These are phyloP conservation scores for Mus caroli DNA, from an alignment of 2,797 vertebrate species.

Conservation along the genomic window DNA sequence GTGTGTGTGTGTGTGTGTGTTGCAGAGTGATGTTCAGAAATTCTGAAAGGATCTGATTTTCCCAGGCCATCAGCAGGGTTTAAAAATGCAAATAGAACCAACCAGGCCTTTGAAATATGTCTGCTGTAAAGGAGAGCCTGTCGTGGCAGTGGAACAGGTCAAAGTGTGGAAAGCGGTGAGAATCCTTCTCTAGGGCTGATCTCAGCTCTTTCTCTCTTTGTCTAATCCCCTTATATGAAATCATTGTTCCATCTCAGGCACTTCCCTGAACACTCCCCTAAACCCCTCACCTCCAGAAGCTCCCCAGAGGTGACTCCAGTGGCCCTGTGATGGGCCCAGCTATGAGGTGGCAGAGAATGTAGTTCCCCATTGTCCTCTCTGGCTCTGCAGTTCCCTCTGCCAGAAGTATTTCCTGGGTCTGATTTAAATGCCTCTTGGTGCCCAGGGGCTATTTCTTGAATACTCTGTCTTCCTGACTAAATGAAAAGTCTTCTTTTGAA, in stretches of 20 bases:
- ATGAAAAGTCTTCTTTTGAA: slow-evolving; percentile 69
- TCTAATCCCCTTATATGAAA: not conserved
- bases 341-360: not conserved
- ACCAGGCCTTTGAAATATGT: slow-evolving; percentile 80
- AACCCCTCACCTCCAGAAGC: not conserved
- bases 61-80: slow-evolving; percentile 75
- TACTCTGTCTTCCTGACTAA: slow-evolving; percentile 57
- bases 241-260: not conserved
- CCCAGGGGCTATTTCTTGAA: not conserved
- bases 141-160: slow-evolving; percentile 6
- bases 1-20: not conserved
- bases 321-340: not conserved
- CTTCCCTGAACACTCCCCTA: not conserved
- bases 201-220: not conserved
- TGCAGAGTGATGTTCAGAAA: not conserved
- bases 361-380: not conserved
- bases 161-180: slow-evolving; percentile 36
- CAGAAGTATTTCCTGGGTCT: slow-evolving; percentile 50
- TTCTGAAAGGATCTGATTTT: slow-evolving; percentile 67
- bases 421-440: slow-evolving; percentile 69
- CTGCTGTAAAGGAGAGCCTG: slow-evolving; percentile 69
- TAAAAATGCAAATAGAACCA: slow-evolving; percentile 83
- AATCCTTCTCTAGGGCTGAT: not conserved
- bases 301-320: not conserved
- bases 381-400: not conserved